Percentiles rank a stretch among this genome's conserved stretches.
Conservation (phyloP, 1,140 invertebrate genomes). For the Saccostrea cuccullata region DNA sequence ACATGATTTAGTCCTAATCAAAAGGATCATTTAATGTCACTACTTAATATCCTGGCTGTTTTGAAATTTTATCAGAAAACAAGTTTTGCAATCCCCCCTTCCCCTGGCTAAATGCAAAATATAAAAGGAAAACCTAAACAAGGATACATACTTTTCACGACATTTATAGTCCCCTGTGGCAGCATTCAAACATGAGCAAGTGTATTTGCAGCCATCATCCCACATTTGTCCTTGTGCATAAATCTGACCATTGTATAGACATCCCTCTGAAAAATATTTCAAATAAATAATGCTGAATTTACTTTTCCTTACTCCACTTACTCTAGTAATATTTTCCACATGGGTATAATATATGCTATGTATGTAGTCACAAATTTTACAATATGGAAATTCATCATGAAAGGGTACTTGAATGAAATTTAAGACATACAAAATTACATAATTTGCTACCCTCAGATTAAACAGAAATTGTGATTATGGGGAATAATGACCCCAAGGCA, state of each 20-base stretch:
- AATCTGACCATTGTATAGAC: constrained; percentile 58
- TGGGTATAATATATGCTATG: too few species aligned
- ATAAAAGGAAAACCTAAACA: background rate
- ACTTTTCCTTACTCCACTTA: too few species aligned
- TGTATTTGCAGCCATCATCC: constrained; percentile 56
- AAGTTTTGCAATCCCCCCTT: background rate
- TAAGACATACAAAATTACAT: background rate
- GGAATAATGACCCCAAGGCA: too few species aligned
- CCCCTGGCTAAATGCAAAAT: background rate
- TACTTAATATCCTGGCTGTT: background rate
- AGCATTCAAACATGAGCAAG: constrained; percentile 60
- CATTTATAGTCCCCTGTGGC: constrained; percentile 60
- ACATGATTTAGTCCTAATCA: background rate
- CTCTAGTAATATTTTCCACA: too few species aligned
- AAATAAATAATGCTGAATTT: too few species aligned
- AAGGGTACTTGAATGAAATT: background rate
- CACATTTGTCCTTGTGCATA: constrained; percentile 61
- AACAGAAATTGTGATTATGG: too few species aligned
- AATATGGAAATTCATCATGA: too few species aligned
- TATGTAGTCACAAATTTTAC: too few species aligned
- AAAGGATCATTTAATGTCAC: too few species aligned
- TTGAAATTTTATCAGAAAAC: background rate
- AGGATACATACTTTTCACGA: constrained; percentile 55
- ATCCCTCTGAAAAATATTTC: constrained; percentile 53
- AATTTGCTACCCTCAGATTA: too few species aligned